A percentile compares a stretch with the other conserved stretches of the same genome.
phyloP scores from a whole-genome alignment of 2,888 invertebrate genomes.

The Schizaphis graminum region DNA sequence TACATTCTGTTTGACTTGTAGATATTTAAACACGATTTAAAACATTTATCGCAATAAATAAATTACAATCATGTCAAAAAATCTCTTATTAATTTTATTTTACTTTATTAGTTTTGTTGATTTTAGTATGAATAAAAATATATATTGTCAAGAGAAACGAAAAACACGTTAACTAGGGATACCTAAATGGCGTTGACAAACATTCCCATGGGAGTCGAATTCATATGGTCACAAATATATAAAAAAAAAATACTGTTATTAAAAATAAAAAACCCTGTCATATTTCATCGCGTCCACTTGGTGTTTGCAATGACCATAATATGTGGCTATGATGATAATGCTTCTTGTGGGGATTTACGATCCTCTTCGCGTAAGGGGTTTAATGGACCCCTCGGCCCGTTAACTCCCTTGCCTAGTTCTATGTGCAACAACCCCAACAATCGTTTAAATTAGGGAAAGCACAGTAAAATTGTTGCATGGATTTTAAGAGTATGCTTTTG shows the following conservation, averaged over 20 bases:
- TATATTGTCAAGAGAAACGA: slow-evolving; percentile 32
- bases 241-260: background rate
- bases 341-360: slow-evolving; percentile 56
- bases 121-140: background rate
- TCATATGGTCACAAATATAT: background rate
- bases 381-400: slow-evolving; percentile 37
- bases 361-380: background rate
- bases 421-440: slow-evolving; percentile 52
- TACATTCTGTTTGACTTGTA: background rate
- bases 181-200: slow-evolving; percentile 43
- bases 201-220: slow-evolving; percentile 37
- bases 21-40: background rate
- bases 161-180: slow-evolving; percentile 30
- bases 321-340: slow-evolving; percentile 60
- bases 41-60: background rate
- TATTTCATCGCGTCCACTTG: slow-evolving; percentile 51
- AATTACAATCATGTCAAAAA: background rate
- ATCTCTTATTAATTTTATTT: slow-evolving; percentile 11
- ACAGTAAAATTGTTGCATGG: slow-evolving; percentile 56
- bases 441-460: slow-evolving; percentile 55
- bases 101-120: background rate
- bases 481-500: slow-evolving; percentile 53
- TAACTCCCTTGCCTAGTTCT: background rate
- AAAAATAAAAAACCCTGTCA: slow-evolving; percentile 30
- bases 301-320: slow-evolving; percentile 44